Percentiles rank a stretch among this genome's conserved stretches.
Evolutionary conservation across 2,113 vertebrate species (phyloP).

Genomic region (Planiliza haematocheilus): DNA sequence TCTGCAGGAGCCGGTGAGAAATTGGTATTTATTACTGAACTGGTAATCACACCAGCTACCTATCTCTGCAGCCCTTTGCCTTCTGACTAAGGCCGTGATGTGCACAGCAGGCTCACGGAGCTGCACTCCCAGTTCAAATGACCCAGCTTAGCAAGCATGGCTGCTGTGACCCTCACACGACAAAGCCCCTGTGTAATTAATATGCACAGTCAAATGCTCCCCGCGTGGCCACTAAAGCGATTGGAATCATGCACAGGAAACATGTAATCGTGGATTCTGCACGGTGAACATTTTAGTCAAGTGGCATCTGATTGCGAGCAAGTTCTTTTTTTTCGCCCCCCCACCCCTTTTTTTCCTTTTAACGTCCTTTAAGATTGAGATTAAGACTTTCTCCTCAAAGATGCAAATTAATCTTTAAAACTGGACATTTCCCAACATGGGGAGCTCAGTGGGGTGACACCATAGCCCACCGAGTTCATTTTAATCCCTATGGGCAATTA

Average conservation of each 20-base stretch:
- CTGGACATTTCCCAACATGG: slow-evolving; percentile 94
- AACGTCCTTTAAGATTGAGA: slow-evolving; percentile 97
- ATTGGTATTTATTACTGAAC: slow-evolving; percentile 85
- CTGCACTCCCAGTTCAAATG: slow-evolving; percentile 88
- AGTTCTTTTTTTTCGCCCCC: slow-evolving; percentile 58
- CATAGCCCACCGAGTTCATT: slow-evolving; percentile 96
- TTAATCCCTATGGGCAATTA: slow-evolving; percentile 99
- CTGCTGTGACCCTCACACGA: slow-evolving; percentile 88
- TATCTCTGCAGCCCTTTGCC: slow-evolving; percentile 81
- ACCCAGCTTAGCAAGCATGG: slow-evolving; percentile 91
- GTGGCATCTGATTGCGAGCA: slow-evolving; percentile 92
- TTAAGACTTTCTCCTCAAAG: slow-evolving; percentile 96
- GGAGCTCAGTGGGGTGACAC: slow-evolving; percentile 94
- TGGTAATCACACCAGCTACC: slow-evolving; percentile 87
- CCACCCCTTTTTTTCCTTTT: slow-evolving; percentile 76
- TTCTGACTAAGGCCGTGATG: slow-evolving; percentile 81
- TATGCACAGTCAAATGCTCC: slow-evolving; percentile 96
- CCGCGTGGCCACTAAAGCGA: slow-evolving; percentile 91
- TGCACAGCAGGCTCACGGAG: slow-evolving; percentile 89
- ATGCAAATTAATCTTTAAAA: slow-evolving; percentile 99
- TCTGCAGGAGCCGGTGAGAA: slow-evolving; percentile 83
- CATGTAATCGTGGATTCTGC: slow-evolving; percentile 94
- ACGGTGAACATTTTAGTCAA: slow-evolving; percentile 94
- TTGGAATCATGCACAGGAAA: slow-evolving; percentile 93
- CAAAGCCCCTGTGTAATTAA: slow-evolving; percentile 96